Evolutionary conservation across 2,797 vertebrate species (phyloP).

Genomic region (Myripristis murdjan): DNA sequence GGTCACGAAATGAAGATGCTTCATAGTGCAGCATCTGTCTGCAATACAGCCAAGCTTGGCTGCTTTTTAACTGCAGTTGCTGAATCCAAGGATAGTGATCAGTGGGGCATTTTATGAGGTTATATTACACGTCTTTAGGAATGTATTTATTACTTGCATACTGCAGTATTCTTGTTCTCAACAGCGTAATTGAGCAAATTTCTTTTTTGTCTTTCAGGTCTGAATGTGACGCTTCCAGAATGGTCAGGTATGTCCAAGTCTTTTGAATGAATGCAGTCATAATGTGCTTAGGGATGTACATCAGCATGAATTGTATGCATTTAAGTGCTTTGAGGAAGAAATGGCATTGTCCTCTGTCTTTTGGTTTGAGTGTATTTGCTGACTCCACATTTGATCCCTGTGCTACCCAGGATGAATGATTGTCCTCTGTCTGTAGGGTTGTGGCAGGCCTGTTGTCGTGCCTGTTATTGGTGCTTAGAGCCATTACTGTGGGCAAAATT

Average conservation of each 20-base stretch:
- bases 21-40: conserved; percentile 7
- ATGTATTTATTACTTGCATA: conserved; percentile 12
- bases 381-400: conserved; percentile 7
- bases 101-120: conserved; percentile 54
- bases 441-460: conserved; percentile 17
- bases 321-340: neutral
- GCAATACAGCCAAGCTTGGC: conserved; percentile 18
- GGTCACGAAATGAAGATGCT: conserved; percentile 32
- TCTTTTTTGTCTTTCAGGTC: conserved; percentile 85
- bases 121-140: conserved; percentile 28
- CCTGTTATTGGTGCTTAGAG: conserved; percentile 39
- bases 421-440: conserved; percentile 15
- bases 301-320: neutral
- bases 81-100: conserved; percentile 55
- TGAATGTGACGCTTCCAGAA: conserved; percentile 86
- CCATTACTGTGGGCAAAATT: conserved; percentile 45
- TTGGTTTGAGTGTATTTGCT: conserved; percentile 17
- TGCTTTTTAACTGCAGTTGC: conserved; percentile 39
- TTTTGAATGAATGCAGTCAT: neutral
- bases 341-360: conserved; percentile 8
- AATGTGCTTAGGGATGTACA: neutral
- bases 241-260: conserved; percentile 86
- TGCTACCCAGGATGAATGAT: conserved; percentile 2
- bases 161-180: conserved; percentile 37
- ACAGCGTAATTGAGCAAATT: conserved; percentile 31